Conservation (phyloP, 1,140 invertebrate genomes). For the Drosophila ironensis region DNA sequence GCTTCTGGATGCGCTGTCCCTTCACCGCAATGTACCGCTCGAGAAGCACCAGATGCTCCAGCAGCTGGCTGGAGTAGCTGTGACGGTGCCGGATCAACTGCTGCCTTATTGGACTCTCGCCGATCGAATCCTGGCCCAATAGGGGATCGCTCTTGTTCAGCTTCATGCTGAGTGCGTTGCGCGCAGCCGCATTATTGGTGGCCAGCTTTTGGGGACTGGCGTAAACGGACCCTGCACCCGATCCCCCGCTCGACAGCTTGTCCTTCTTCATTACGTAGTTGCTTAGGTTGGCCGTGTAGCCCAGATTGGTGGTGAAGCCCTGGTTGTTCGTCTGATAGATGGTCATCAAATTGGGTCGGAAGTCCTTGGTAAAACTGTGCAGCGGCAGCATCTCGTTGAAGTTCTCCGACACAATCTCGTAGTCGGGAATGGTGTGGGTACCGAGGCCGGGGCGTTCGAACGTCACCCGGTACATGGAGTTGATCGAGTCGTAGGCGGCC, state of each 20-base stretch:
- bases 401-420: slow-evolving; percentile 97
- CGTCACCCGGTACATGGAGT: slow-evolving; percentile 98
- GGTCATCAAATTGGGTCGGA: slow-evolving; percentile 87
- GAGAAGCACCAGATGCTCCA: slow-evolving; percentile 93
- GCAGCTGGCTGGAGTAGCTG: slow-evolving; percentile 91
- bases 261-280: slow-evolving; percentile 43
- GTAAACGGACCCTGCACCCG: not conserved
- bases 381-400: slow-evolving; percentile 94
- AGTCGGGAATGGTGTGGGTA: slow-evolving; percentile 98
- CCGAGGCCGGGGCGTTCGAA: slow-evolving; percentile 97
- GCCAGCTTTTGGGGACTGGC: slow-evolving; percentile 45
- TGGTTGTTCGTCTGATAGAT: slow-evolving; percentile 71
- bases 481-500: slow-evolving; percentile 98
- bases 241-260: slow-evolving; percentile 15
- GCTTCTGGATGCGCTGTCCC: slow-evolving; percentile 89
- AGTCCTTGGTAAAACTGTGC: slow-evolving; percentile 91
- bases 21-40: slow-evolving; percentile 94
- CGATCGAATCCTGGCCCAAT: slow-evolving; percentile 82
- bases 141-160: slow-evolving; percentile 83
- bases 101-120: slow-evolving; percentile 61
- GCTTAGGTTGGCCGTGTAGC: slow-evolving; percentile 55
- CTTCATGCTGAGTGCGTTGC: slow-evolving; percentile 68
- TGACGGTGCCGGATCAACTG: slow-evolving; percentile 76
- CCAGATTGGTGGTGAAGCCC: slow-evolving; percentile 63
- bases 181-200: slow-evolving; percentile 55